A percentile compares a stretch with the other conserved stretches of the same genome.
Evolutionary conservation across 2,888 invertebrate genomes (phyloP).

Genomic region (Pycnomerus fuliginosus): DNA sequence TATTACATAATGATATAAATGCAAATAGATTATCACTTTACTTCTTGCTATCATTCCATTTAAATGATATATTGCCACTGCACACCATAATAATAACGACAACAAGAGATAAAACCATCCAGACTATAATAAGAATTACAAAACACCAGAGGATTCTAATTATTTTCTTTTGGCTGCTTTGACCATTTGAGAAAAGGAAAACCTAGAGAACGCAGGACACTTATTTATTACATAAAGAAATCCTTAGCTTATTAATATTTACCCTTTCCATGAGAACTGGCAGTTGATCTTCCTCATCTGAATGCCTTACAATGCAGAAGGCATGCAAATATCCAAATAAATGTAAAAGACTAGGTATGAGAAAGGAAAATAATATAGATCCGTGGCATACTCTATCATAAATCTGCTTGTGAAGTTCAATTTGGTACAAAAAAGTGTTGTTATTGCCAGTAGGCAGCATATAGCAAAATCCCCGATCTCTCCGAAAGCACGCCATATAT

Average conservation of each 20-base stretch:
- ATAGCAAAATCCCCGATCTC: conserved; percentile 73
- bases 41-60: conserved; percentile 62
- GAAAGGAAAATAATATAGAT: conserved; percentile 69
- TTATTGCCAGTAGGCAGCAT: conserved; percentile 36
- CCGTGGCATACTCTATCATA: conserved; percentile 69
- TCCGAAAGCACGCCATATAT: conserved; percentile 74
- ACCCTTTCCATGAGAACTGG: conserved; percentile 82
- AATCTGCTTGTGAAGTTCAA: conserved; percentile 32
- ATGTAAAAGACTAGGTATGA: conserved; percentile 72
- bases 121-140: conserved; percentile 65
- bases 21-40: conserved; percentile 36
- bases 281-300: conserved; percentile 79
- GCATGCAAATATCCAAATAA: conserved; percentile 72
- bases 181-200: conserved; percentile 68
- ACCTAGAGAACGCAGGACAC: conserved; percentile 55
- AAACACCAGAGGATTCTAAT: conserved; percentile 73
- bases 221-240: neutral
- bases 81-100: conserved; percentile 67
- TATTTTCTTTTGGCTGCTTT: conserved; percentile 66
- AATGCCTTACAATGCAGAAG: conserved; percentile 70
- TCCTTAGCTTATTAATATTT: conserved; percentile 32
- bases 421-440: conserved; percentile 14
- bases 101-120: conserved; percentile 69
- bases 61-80: conserved; percentile 62
- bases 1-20: conserved; percentile 5